Conservation (phyloP, 2,797 vertebrate species). For the Enteromius thamalakanensis region DNA sequence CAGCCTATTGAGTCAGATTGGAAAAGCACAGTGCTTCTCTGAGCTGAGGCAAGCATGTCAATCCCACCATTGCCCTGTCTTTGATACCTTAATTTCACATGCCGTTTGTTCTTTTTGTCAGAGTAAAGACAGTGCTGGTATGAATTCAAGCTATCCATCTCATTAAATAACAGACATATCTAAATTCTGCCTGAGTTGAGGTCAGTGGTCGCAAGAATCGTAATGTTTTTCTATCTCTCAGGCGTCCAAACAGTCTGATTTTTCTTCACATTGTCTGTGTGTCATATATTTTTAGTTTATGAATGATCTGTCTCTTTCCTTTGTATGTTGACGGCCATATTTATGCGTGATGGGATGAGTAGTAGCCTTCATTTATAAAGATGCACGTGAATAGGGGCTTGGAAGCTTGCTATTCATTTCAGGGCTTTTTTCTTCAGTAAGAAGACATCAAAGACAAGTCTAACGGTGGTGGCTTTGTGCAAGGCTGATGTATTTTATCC, state of each 20-base stretch:
- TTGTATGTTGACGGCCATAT: not conserved
- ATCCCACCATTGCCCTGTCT: not conserved
- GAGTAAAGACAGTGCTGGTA: not conserved
- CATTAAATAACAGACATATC: not conserved
- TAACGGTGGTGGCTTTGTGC: not conserved
- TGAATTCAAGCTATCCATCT: constrained; percentile 8
- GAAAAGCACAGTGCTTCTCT: not conserved
- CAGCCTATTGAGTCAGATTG: constrained; percentile 8
- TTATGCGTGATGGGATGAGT: not conserved
- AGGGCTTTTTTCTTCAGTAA: not conserved
- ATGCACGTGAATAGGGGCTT: not conserved
- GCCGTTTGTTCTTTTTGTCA: constrained; percentile 18
- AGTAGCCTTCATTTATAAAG: not conserved
- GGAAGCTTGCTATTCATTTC: not conserved
- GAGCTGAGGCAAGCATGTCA: constrained; percentile 4
- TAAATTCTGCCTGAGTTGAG: not conserved
- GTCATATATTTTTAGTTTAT: not conserved
- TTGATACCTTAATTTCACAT: constrained; percentile 5
- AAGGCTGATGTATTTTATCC: constrained; percentile 1
- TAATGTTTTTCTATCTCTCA: not conserved
- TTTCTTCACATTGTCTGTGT: not conserved
- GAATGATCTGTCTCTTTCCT: not conserved
- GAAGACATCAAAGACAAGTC: constrained; percentile 1
- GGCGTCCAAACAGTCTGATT: not conserved
- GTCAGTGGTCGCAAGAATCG: not conserved